A percentile compares a stretch with the other conserved stretches of the same genome.
Evolutionary conservation across 2,797 vertebrate species (phyloP).

Genomic region (Rhinella marina): DNA sequence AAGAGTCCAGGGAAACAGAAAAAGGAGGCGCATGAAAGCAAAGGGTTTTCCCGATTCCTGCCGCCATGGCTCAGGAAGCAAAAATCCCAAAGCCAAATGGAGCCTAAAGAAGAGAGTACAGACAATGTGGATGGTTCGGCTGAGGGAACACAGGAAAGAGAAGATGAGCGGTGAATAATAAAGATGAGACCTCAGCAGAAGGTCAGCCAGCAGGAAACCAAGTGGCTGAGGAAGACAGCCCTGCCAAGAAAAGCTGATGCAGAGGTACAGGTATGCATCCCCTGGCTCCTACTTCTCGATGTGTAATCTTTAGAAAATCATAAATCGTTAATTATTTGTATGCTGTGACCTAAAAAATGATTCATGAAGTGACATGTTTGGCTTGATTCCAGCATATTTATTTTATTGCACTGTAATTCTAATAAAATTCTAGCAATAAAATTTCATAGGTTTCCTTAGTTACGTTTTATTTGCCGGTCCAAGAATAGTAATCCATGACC

Average conservation of each 20-base stretch:
- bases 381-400: no score
- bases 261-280: conserved; percentile 81
- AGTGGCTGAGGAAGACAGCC: conserved; percentile 67
- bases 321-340: no score
- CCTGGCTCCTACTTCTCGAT: not conserved
- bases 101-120: conserved; percentile 75
- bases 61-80: conserved; percentile 97
- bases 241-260: conserved; percentile 77
- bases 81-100: conserved; percentile 86
- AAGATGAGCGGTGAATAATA: conserved; percentile 72
- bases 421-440: not conserved
- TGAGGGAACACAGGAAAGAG: conserved; percentile 70
- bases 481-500: not conserved
- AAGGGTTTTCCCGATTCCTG: conserved; percentile 92
- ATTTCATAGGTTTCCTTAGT: not conserved
- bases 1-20: conserved; percentile 72
- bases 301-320: not conserved
- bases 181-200: conserved; percentile 70
- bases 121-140: conserved; percentile 49
- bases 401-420: not conserved
- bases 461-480: not conserved
- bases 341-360: no score
- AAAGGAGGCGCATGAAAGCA: conserved; percentile 76
- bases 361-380: no score
- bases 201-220: conserved; percentile 53